Evolutionary conservation across 2,797 vertebrate species (phyloP).

Genomic region (Crax fasciolata): DNA sequence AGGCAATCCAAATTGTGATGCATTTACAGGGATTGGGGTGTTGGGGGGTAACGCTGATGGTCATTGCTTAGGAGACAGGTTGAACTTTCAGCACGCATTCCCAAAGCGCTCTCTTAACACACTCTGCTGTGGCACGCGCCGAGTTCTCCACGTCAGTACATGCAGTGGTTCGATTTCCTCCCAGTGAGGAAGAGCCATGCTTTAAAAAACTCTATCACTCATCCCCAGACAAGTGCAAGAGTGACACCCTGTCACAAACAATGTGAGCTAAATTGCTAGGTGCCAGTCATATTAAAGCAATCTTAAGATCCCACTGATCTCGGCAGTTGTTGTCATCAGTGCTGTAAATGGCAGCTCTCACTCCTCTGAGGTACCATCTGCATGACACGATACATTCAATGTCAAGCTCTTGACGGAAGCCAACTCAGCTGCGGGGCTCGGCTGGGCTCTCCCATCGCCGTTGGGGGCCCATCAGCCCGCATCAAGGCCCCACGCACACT

Average conservation of each 20-base stretch:
- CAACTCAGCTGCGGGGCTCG: constrained; percentile 78
- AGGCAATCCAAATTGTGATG: neutral
- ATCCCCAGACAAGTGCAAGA: constrained; percentile 80
- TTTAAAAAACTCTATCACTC: constrained; percentile 79
- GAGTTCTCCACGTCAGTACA: neutral
- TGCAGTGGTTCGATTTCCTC: constrained; percentile 47
- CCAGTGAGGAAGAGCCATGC: constrained; percentile 17
- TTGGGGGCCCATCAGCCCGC: constrained; percentile 84
- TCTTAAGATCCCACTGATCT: constrained; percentile 80
- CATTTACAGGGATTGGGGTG: neutral
- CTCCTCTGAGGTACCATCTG: constrained; percentile 82
- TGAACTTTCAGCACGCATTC: constrained; percentile 27
- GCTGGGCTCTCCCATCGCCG: constrained; percentile 84
- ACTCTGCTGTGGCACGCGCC: neutral
- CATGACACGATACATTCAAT: constrained; percentile 87
- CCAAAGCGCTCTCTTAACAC: neutral
- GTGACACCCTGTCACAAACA: constrained; percentile 90
- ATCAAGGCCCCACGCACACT: constrained; percentile 64
- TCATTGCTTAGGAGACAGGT: neutral
- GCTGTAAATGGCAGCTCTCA: constrained; percentile 91
- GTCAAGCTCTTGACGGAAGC: constrained; percentile 88
- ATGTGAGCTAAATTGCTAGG: constrained; percentile 86
- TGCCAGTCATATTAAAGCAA: constrained; percentile 88
- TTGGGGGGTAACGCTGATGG: neutral
- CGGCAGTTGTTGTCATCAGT: constrained; percentile 83